Evolutionary conservation across 2,797 vertebrate species (phyloP), one percentile per base, ranked within the genome.

Genomic region (Lutjanus argentimaculatus): DNA sequence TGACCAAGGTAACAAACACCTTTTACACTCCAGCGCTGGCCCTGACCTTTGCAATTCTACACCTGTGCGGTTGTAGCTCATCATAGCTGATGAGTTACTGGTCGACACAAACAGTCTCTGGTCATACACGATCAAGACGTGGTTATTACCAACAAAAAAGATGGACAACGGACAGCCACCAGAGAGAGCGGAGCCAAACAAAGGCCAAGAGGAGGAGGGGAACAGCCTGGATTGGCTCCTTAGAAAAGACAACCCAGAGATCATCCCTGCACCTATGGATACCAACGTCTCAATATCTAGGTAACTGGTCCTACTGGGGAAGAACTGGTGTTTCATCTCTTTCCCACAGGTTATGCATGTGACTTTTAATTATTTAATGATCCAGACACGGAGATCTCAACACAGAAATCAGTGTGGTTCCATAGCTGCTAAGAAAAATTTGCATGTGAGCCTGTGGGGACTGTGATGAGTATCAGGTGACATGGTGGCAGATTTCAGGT

Each of bases 261-360:
- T 22, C 0, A 52, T 8, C 11, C 62, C 43, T 16, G 53, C 19
- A 0, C 91, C 90, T 0, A 91, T 92, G 91, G 91, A 92, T 6
- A 79, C 72, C 65, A 87, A 88, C 62, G 0, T 82, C 30, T 10
- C 46, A 1, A 42, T 77, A 1, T 11, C 66, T 0, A 72, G 89
- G 88, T 92, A 83, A 85, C n/a, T 3, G 8, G 12, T 16, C 2
- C 8, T 16, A 6, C 22, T 13, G 13, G 9, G 8, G 19, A 46
- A 10, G 12, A 22, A 40, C 2, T 53, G 8, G 4, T 8, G 43
- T 40, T 42, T 56, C 8, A 25, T 19, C 62, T 52, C 46, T 8
- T 7, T 43, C 8, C 45, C n/a, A 46, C 52, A 17, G 11, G 10
- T 74, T 16, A 12, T 10, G 0, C 19, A 25, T 0, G 2, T 14